Base-by-base conservation (phyloP, 2,888 invertebrate species). In the Pachycephus smyrnensis region DNA sequence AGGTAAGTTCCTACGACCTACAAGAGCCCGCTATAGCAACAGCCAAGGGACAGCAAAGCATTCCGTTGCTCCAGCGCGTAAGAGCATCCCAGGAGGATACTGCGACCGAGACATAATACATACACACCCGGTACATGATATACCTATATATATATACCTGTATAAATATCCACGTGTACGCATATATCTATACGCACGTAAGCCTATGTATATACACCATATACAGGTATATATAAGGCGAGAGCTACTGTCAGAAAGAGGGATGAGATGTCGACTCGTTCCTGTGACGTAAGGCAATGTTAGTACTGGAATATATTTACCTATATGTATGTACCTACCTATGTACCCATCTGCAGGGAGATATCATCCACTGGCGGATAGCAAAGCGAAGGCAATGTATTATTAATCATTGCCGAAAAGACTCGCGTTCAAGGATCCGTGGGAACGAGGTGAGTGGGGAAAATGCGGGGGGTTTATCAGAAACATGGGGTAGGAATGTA, bases 21-120 rank as follows among this genome's bases (percentile, higher is more conserved):
- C 55, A 23, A 55, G 23, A 23, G 9, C 23, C 15, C 23, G 23
- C 55, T 55, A 9, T 55, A 55, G 55, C 55, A 55, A 23, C 55
- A 15, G 55, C 55, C 76, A 83, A 83, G 83, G 85, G 83, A 83
- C 82, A 83, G 86, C 86, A 87, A 88, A 89, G 89, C 88, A 89
- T 89, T 89, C 88, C 88, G 82, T 81, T 83, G 83, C 82, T 75
- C 78, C 79, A 81, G 86, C 83, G 85, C 82, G 83, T 79, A 75
- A 82, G 81, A 82, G 80, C 79, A 80, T 85, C 84, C 84, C 86
- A 80, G 76, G 84, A 79, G 85, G 82, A 84, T 84, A 76, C 81
- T 82, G 77, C 9, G 23, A 55, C 55, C 55, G 9, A 55, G 55
- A 23, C 23, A 23, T 55, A 55, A 55, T 55, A 55, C 9, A 55